A percentile compares a stretch with the other conserved stretches of the same genome.
phyloP scores from a whole-genome alignment of 2,888 invertebrate species.

The Thymelicus lineola region DNA sequence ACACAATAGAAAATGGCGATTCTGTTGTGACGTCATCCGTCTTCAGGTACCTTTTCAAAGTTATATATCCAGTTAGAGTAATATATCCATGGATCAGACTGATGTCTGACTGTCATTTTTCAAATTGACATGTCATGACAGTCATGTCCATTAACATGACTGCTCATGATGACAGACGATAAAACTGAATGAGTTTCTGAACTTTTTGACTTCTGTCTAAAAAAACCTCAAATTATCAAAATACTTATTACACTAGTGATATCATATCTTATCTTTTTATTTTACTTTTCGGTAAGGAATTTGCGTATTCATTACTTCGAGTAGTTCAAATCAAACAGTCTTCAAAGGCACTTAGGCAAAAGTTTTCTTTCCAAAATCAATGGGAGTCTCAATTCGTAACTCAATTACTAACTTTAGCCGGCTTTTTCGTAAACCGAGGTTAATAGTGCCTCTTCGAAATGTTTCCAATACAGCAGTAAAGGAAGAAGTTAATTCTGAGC shows the following conservation, averaged over 20 bases:
- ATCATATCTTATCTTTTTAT: slow-evolving; percentile 28
- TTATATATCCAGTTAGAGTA: too few species aligned
- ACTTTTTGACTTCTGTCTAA: too few species aligned
- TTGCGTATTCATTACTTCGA: background rate
- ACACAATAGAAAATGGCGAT: too few species aligned
- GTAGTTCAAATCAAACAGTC: background rate
- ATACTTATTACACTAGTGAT: background rate
- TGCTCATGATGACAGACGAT: background rate
- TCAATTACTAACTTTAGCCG: slow-evolving; percentile 65
- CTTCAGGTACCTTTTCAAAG: too few species aligned
- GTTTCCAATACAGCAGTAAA: slow-evolving; percentile 61
- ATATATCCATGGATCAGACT: too few species aligned
- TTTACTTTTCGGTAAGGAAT: slow-evolving; percentile 17
- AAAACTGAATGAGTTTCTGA: too few species aligned
- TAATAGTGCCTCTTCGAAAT: slow-evolving; percentile 57
- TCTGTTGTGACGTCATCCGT: too few species aligned
- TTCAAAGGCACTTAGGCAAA: background rate
- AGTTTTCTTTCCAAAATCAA: slow-evolving; percentile 42
- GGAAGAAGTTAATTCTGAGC: slow-evolving; percentile 64
- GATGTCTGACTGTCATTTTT: too few species aligned
- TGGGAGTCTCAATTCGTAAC: slow-evolving; percentile 66
- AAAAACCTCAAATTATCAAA: background rate
- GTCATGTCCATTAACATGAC: background rate
- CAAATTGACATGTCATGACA: too few species aligned
- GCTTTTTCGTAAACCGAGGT: slow-evolving; percentile 64